These are phyloP conservation scores for Tyto alba DNA, from an alignment of 2,113 vertebrate genomes.

Conservation along the genomic window DNA sequence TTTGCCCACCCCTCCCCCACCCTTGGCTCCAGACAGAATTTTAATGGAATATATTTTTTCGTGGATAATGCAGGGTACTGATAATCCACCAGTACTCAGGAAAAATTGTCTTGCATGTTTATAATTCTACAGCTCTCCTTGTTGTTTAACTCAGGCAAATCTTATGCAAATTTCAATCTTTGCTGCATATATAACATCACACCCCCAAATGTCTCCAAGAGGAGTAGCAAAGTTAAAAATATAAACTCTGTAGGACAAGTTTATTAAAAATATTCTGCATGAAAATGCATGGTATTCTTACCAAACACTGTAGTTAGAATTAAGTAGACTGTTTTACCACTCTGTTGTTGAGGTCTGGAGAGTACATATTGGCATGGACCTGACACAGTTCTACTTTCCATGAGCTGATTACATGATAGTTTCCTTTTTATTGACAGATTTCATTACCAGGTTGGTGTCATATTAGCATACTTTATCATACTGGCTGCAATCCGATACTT, in stretches of 20 bases:
- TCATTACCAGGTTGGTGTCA: not conserved
- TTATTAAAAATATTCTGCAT: conserved; percentile 4
- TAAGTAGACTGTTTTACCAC: not conserved
- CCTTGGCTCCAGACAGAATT: not conserved
- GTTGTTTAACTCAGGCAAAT: not conserved
- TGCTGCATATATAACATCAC: not conserved
- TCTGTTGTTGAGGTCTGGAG: not conserved
- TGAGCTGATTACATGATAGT: not conserved
- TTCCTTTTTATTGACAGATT: not conserved
- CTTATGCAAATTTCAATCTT: not conserved
- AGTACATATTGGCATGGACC: not conserved
- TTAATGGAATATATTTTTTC: not conserved
- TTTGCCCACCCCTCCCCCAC: not conserved
- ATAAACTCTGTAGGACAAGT: not conserved
- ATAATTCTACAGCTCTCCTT: not conserved
- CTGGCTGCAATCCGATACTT: not conserved
- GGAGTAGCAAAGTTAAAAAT: conserved; percentile 13
- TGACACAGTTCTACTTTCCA: not conserved
- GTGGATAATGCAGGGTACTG: not conserved
- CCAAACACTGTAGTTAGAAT: not conserved
- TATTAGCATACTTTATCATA: not conserved
- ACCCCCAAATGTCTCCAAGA: not conserved
- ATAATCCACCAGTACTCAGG: not conserved
- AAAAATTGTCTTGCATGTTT: not conserved
- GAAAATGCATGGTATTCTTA: not conserved